A percentile compares a stretch with the other conserved stretches of the same genome.
phyloP scores from a whole-genome alignment of 2,113 vertebrate genomes.

The Irena cyanogastra region DNA sequence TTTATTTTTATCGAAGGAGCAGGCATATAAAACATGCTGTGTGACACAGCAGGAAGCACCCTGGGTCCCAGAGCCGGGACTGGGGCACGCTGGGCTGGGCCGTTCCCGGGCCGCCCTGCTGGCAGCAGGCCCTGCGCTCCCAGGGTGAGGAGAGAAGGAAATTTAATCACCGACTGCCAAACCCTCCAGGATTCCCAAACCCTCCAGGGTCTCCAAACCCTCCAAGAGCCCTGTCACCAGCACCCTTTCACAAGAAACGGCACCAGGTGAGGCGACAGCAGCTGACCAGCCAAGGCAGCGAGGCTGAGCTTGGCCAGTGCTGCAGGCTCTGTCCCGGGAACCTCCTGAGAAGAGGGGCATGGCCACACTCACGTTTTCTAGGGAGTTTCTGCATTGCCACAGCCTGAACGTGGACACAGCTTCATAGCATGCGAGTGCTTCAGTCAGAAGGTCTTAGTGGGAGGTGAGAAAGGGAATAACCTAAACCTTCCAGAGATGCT shows the following conservation, averaged over 20 bases:
- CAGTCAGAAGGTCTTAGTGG: rapidly evolving
- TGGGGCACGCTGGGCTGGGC: rapidly evolving
- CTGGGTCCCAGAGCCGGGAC: neutral
- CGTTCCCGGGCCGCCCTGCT: neutral
- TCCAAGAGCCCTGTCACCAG: neutral
- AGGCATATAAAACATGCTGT: neutral
- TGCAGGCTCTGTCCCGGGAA: neutral
- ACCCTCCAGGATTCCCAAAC: neutral
- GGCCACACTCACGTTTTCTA: rapidly evolving
- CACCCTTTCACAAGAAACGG: rapidly evolving
- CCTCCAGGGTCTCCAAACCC: neutral
- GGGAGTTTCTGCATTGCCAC: rapidly evolving
- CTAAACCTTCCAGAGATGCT: neutral
- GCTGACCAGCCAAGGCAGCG: rapidly evolving
- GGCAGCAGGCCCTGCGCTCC: neutral
- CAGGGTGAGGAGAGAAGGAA: neutral
- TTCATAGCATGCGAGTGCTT: neutral
- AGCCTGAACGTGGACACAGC: neutral
- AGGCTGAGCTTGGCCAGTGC: rapidly evolving
- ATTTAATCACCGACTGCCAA: neutral
- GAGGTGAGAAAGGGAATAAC: neutral
- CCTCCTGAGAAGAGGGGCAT: neutral
- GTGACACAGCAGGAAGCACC: neutral
- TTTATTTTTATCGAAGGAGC: constrained; percentile 15
- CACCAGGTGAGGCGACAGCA: neutral